Percentiles rank a stretch among this genome's conserved stretches.
Conservation (phyloP, 2,888 invertebrate species). For the Heliconius hortense region DNA sequence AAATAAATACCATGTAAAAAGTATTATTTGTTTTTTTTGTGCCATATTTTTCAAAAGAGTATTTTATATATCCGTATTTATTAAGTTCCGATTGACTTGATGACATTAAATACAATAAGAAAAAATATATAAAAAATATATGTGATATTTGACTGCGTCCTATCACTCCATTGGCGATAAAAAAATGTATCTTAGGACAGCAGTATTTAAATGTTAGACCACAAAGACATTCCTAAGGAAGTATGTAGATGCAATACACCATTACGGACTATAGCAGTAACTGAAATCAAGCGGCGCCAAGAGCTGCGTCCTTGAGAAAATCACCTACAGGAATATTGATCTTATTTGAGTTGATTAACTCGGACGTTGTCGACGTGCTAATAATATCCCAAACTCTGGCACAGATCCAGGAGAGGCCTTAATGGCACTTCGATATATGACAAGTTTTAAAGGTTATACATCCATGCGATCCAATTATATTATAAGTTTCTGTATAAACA, state of each 20-base stretch:
- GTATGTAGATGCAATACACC: background rate
- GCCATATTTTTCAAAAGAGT: background rate
- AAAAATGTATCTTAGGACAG: background rate
- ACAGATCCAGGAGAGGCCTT: conserved; percentile 76
- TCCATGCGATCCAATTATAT: conserved; percentile 52
- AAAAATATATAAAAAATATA: background rate
- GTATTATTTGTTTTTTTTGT: background rate
- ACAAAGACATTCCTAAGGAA: background rate
- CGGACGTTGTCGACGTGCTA: conserved; percentile 76
- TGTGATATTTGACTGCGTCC: background rate
- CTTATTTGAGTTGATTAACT: conserved; percentile 82
- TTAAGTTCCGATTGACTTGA: background rate
- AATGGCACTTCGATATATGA: conserved; percentile 79
- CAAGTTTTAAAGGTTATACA: conserved; percentile 73
- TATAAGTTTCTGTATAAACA: background rate
- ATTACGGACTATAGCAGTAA: conserved; percentile 3
- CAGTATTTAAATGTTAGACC: background rate
- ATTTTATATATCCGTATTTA: background rate
- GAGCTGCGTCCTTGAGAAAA: conserved; percentile 58
- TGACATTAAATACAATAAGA: background rate
- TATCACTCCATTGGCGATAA: background rate
- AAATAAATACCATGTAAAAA: background rate
- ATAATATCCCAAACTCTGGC: conserved; percentile 78
- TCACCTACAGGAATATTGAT: conserved; percentile 79
- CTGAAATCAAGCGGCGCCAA: conserved; percentile 39